Conservation (phyloP, 35 echinoderm and acorn worm species). For the Chiridota heheva region DNA sequence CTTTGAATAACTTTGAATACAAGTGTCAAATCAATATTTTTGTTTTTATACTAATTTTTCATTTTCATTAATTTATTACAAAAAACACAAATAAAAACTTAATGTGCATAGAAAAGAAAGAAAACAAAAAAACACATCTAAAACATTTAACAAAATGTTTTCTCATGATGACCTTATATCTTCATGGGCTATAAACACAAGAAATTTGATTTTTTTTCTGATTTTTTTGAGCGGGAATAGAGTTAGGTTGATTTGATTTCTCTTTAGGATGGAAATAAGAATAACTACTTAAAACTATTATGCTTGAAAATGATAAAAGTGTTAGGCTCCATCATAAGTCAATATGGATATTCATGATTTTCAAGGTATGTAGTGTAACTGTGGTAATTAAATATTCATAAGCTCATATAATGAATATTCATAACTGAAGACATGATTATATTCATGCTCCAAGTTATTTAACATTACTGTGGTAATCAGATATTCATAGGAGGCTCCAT, state of each 20-base stretch:
- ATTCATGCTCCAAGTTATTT: no score
- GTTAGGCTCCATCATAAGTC: not conserved
- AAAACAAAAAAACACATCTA: not conserved
- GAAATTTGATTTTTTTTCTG: not conserved
- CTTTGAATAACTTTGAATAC: not conserved
- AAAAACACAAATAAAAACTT: not conserved
- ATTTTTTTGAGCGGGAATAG: not conserved
- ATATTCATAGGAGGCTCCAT: no score
- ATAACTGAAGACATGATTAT: no score
- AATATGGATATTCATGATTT: not conserved
- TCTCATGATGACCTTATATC: not conserved
- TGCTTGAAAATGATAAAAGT: not conserved
- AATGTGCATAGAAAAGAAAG: not conserved
- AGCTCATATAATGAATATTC: no score
- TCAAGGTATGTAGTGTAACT: not conserved
- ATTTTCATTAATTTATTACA: not conserved
- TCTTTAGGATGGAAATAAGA: not conserved
- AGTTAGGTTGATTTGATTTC: not conserved
- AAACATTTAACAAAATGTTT: not conserved
- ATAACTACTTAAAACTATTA: not conserved
- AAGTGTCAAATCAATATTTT: not conserved
- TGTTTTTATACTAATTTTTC: not conserved
- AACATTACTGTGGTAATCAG: no score
- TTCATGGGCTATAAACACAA: not conserved
- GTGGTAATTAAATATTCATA: no score